Evolutionary conservation across 1,140 invertebrate genomes (phyloP).

Genomic region (Drosophila ercepeae): DNA sequence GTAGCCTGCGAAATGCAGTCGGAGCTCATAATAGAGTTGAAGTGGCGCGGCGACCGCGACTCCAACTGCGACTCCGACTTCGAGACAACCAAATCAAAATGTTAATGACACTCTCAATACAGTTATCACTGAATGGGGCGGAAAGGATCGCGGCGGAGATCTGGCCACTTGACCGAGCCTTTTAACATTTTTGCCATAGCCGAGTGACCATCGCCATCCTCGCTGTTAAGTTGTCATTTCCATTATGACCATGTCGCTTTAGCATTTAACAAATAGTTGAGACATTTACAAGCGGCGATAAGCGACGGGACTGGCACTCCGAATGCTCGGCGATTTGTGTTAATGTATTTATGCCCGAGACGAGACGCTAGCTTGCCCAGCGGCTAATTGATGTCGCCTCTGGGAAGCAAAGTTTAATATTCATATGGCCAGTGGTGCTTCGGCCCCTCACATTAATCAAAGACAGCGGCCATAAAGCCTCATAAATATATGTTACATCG

Average conservation of each 20-base stretch:
- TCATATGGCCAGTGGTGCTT: slow-evolving; percentile 46
- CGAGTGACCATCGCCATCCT: slow-evolving; percentile 20
- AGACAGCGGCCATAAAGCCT: slow-evolving; percentile 53
- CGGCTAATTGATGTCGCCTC: slow-evolving; percentile 71
- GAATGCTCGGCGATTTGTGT: slow-evolving; percentile 69
- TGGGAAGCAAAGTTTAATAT: slow-evolving; percentile 65
- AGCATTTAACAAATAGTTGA: slow-evolving; percentile 84
- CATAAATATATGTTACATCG: slow-evolving; percentile 54
- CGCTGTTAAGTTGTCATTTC: slow-evolving; percentile 82
- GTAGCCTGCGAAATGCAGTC: slow-evolving; percentile 43
- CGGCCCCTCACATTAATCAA: slow-evolving; percentile 70
- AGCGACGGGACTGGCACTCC: slow-evolving; percentile 32
- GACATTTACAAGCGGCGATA: slow-evolving; percentile 82
- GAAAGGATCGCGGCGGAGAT: slow-evolving; percentile 5
- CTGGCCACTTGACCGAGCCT: slow-evolving; percentile 63
- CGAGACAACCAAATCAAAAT: slow-evolving; percentile 77
- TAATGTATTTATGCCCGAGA: slow-evolving; percentile 68
- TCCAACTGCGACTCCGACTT: background rate
- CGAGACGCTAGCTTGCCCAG: slow-evolving; percentile 37
- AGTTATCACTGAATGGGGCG: slow-evolving; percentile 60
- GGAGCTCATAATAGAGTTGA: slow-evolving; percentile 59
- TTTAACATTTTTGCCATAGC: slow-evolving; percentile 72
- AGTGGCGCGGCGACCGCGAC: slow-evolving; percentile 16
- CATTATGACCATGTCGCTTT: slow-evolving; percentile 83
- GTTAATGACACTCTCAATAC: slow-evolving; percentile 83